Conservation (phyloP, 2,113 vertebrate species). For the Tragelaphus imberbis region DNA sequence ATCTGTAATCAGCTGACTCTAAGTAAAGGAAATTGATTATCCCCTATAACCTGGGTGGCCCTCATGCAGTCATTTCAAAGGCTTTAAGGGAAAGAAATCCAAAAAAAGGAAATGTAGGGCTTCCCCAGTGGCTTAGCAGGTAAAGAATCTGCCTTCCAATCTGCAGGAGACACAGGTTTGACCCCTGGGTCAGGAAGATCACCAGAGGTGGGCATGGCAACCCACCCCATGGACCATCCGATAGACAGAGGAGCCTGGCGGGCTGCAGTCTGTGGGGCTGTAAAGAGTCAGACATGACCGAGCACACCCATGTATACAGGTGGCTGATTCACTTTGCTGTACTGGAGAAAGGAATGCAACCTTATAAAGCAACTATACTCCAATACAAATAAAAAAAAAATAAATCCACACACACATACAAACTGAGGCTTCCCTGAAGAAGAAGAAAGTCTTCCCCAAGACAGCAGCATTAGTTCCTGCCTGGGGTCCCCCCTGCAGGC, state of each 20-base stretch:
- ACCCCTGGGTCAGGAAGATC: background rate
- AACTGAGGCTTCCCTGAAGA: background rate
- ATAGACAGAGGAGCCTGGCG: background rate
- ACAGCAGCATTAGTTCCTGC: fast-evolving
- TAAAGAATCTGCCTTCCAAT: background rate
- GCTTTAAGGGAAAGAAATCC: background rate
- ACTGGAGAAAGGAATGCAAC: background rate
- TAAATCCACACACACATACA: background rate
- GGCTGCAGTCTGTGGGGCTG: background rate
- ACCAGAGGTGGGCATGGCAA: background rate
- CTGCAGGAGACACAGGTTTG: background rate
- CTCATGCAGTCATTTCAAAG: background rate
- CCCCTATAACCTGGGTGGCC: background rate
- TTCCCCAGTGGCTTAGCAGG: background rate
- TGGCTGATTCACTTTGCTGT: background rate
- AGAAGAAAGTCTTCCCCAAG: background rate
- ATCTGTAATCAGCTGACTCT: background rate
- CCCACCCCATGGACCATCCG: background rate
- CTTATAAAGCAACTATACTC: background rate
- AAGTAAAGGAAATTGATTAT: background rate
- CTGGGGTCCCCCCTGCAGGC: background rate
- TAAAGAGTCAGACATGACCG: background rate
- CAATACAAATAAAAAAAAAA: background rate
- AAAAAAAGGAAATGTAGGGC: background rate
- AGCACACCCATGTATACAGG: background rate